These are phyloP conservation scores for Nothobranchius furzeri DNA, from an alignment of 2,113 vertebrate genomes.

Conservation along the genomic window DNA sequence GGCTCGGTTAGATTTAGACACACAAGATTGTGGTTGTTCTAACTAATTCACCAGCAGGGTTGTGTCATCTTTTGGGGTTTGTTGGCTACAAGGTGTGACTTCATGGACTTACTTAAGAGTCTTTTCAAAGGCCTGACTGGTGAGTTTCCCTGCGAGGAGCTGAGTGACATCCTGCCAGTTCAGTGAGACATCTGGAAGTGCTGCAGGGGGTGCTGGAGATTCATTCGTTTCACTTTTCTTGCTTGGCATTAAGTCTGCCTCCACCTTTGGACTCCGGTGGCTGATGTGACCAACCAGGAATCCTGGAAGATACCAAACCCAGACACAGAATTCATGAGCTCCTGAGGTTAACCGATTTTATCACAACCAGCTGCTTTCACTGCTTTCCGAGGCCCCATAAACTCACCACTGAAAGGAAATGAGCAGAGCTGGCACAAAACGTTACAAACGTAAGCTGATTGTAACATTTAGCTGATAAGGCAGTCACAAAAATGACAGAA, in stretches of 20 bases:
- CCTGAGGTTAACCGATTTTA: not conserved
- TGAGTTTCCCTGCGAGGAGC: slow-evolving; percentile 71
- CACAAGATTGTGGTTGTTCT: not conserved
- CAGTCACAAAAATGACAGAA: too few species aligned
- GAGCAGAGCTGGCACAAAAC: too few species aligned
- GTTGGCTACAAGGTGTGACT: not conserved
- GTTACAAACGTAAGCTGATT: too few species aligned
- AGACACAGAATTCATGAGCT: not conserved
- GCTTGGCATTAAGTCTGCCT: not conserved
- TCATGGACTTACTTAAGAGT: slow-evolving; percentile 71
- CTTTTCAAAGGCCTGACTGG: slow-evolving; percentile 2
- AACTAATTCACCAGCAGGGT: not conserved
- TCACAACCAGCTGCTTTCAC: too few species aligned
- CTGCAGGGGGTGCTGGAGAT: not conserved
- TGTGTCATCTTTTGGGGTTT: not conserved
- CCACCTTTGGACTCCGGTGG: slow-evolving; percentile 5
- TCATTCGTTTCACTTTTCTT: rapidly evolving
- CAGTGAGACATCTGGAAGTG: slow-evolving; percentile 11
- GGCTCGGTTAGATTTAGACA: too few species aligned
- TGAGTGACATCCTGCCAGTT: slow-evolving; percentile 76
- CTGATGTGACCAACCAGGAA: slow-evolving; percentile 81
- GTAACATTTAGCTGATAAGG: too few species aligned
- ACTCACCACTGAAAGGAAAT: too few species aligned
- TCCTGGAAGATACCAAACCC: slow-evolving; percentile 66
- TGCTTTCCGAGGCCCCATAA: too few species aligned